phyloP scores from a whole-genome alignment of 2,113 vertebrate genomes.

The Sprattus sprattus region DNA sequence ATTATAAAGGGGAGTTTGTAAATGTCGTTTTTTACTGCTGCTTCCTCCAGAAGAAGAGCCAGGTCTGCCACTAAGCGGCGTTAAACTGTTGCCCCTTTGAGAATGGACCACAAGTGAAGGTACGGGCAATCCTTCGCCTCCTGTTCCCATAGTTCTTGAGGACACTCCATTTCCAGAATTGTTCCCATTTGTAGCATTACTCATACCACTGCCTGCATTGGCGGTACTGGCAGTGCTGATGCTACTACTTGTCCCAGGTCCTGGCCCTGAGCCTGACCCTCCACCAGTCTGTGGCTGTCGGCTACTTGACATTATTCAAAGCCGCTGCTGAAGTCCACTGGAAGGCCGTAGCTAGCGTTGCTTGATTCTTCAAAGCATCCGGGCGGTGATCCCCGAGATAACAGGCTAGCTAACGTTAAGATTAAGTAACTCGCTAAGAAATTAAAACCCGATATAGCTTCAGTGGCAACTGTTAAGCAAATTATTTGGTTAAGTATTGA shows the following conservation, averaged over 20 bases:
- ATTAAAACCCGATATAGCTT: not conserved
- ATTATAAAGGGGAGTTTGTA: conserved; percentile 78
- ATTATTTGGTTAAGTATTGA: not conserved
- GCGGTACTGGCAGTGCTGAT: conserved; percentile 57
- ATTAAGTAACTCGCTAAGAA: not conserved
- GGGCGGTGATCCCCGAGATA: conserved; percentile 50
- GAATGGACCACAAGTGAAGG: conserved; percentile 30
- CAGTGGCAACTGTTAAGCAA: not conserved
- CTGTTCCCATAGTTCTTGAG: conserved; percentile 58
- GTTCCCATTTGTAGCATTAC: conserved; percentile 59
- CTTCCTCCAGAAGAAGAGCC: conserved; percentile 54
- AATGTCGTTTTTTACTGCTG: conserved; percentile 78
- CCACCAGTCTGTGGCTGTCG: conserved; percentile 65
- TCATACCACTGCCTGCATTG: conserved; percentile 47
- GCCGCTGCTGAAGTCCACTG: conserved; percentile 57
- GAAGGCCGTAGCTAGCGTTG: conserved; percentile 45
- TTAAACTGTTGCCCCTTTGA: not conserved
- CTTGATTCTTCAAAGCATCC: conserved; percentile 65
- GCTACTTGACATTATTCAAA: conserved; percentile 68
- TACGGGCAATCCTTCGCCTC: conserved; percentile 59
- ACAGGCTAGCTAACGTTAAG: not conserved
- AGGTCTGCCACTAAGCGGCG: conserved; percentile 58
- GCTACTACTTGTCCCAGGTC: conserved; percentile 72
- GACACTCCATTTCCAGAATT: conserved; percentile 64
- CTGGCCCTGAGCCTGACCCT: conserved; percentile 68